Conservation (phyloP, 2,888 invertebrate species). For the Steinernema carpocapsae region DNA sequence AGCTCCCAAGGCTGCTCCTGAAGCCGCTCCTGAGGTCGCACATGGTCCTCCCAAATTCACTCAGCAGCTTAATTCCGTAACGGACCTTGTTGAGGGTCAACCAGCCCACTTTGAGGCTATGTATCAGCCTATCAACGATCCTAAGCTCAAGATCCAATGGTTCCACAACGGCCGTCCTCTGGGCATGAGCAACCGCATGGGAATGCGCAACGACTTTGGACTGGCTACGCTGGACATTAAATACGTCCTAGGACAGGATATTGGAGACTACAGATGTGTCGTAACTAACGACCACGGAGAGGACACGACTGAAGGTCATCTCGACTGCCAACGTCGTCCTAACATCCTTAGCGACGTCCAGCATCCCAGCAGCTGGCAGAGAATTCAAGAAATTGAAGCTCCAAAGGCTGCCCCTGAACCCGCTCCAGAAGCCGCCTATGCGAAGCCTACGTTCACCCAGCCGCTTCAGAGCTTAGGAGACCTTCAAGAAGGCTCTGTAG, state of each 20-base stretch:
- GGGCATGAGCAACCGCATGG: constrained; percentile 72
- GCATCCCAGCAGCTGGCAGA: constrained; percentile 88
- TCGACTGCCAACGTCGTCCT: constrained; percentile 61
- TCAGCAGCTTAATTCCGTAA: constrained; percentile 83
- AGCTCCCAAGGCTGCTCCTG: constrained; percentile 71
- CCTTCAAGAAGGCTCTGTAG: constrained; percentile 85
- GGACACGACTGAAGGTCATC: constrained; percentile 75
- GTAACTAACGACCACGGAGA: constrained; percentile 90
- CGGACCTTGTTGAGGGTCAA: constrained; percentile 88
- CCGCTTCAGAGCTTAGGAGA: constrained; percentile 88
- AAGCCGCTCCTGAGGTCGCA: constrained; percentile 72
- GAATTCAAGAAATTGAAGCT: constrained; percentile 84
- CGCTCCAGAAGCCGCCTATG: constrained; percentile 82
- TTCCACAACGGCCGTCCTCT: constrained; percentile 84
- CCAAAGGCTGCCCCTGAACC: constrained; percentile 73
- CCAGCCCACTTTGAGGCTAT: constrained; percentile 91
- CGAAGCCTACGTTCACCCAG: constrained; percentile 91
- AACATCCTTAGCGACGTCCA: constrained; percentile 80
- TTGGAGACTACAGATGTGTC: constrained; percentile 82
- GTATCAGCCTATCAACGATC: constrained; percentile 84
- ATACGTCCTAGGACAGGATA: constrained; percentile 80
- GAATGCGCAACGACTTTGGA: constrained; percentile 84
- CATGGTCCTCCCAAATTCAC: constrained; percentile 81
- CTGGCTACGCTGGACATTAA: constrained; percentile 87
- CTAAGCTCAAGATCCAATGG: constrained; percentile 76